These are phyloP conservation scores for Elaphurus davidianus DNA, from an alignment of 2,113 vertebrate species.

Conservation along the genomic window DNA sequence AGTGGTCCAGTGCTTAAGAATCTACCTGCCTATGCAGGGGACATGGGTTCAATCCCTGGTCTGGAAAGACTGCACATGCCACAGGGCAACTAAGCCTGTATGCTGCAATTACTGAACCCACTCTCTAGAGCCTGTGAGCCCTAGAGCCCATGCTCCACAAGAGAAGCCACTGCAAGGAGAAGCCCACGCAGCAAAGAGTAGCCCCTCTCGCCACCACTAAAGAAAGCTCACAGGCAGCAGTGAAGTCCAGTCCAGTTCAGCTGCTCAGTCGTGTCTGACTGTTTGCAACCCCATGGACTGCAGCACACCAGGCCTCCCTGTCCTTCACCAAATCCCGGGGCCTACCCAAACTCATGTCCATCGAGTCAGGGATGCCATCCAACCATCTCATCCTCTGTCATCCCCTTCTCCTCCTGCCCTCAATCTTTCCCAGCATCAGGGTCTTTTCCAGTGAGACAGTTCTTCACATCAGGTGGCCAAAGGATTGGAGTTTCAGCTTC, in stretches of 20 bases:
- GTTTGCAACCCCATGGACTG: not conserved
- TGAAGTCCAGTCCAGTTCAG: not conserved
- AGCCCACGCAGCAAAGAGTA: not conserved
- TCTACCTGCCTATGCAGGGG: not conserved
- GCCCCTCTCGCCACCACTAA: not conserved
- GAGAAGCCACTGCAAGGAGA: not conserved
- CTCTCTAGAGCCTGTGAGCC: not conserved
- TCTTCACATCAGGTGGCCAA: too few relatives aligned
- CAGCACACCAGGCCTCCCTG: not conserved
- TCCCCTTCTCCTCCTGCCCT: too few relatives aligned
- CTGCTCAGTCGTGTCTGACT: not conserved
- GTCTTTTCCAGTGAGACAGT: too few relatives aligned
- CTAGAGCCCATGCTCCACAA: not conserved
- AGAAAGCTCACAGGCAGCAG: not conserved
- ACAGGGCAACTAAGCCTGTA: not conserved
- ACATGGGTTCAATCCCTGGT: not conserved
- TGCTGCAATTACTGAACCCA: not conserved
- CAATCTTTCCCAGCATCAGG: too few relatives aligned
- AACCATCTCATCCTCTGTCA: too few relatives aligned
- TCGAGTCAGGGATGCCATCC: not conserved
- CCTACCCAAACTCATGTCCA: not conserved
- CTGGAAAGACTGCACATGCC: not conserved
- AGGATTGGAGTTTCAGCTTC: too few relatives aligned
- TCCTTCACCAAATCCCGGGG: not conserved
- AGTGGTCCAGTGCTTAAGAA: not conserved